Evolutionary conservation across 2,113 vertebrate species (phyloP), one percentile per base, ranked within the genome.

Genomic region (Sialia sialis): DNA sequence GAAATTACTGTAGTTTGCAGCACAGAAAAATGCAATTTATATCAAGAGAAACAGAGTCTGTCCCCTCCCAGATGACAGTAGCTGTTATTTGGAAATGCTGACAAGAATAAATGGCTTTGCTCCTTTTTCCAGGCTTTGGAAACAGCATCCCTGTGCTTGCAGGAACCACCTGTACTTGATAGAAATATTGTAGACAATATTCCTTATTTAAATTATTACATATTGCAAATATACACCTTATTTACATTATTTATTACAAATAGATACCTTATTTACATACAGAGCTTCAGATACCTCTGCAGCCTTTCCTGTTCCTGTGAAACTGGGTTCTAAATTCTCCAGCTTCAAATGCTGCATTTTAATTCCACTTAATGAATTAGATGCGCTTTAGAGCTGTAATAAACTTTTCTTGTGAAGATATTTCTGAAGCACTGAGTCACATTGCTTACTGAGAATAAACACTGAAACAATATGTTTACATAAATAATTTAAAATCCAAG

Each of bases 401-500:
- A 95, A 90, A 84, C 74, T 55, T 93, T 59, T 72, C 89, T 63
- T 56, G 21, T 54, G 91, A 85, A 80, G 83, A 73, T 86, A 60
- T 84, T 96, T 94, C 95, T 88, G 46, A 75, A 95, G 81, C 70
- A 56, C 18, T 82, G 87, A 95, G 88, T 93, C 95, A 96, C 90
- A 83, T n/a, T 82, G 74, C 75, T 94, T 56, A 89, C 92, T 89
- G 88, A 95, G 85, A 94, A 87, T 91, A 85, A 92, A 64, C 58
- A 78, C 51, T 23, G 58, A 56, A 75, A 84, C 94, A 96, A 96
- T 96, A 91, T 55, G 98, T 98, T 98, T 98, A 95, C 95, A 98
- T 98, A 98, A 98, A 98, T 98, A 98, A 98, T 98, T 97, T 98
- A 98, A 98, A 98, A 95, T 97, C 70, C 97, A 93, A 95, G 66